phyloP scores from a whole-genome alignment of 2,797 vertebrate genomes.

The Schizothorax lantsangensis region DNA sequence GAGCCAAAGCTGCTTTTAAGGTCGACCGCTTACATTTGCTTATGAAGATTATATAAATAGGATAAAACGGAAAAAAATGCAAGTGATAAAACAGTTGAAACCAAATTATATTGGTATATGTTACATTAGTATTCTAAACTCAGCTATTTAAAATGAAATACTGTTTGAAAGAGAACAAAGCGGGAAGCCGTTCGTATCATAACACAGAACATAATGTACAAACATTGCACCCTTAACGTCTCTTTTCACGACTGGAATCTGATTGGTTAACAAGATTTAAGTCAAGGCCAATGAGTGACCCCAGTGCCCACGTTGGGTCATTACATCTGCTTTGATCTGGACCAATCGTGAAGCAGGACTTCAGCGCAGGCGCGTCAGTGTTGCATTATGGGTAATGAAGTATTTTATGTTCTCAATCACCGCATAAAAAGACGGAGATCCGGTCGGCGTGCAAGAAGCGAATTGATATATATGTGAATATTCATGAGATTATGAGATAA shows the following conservation, averaged over 20 bases:
- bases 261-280: conserved; percentile 42
- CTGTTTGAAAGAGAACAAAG: conserved; percentile 3
- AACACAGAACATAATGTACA: conserved; percentile 28
- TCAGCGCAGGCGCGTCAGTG: not conserved
- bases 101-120: not conserved
- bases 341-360: conserved; percentile 39
- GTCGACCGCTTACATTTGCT: conserved; percentile 46
- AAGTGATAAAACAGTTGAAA: not conserved
- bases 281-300: conserved; percentile 36
- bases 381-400: conserved; percentile 54
- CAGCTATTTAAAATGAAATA: not conserved
- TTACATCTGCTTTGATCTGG: conserved; percentile 20
- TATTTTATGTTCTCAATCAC: not conserved
- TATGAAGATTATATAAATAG: conserved; percentile 9
- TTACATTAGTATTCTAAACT: not conserved
- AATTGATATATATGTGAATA: not conserved
- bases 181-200: not conserved
- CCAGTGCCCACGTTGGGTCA: conserved; percentile 59
- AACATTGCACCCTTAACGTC: conserved; percentile 53
- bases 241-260: conserved; percentile 27
- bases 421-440: not conserved
- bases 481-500: conserved; percentile 16
- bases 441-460: not conserved
- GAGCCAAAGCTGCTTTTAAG: conserved; percentile 57
- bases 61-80: not conserved